Conservation (phyloP, 2,888 invertebrate species). For the Amphipyra berbera region DNA sequence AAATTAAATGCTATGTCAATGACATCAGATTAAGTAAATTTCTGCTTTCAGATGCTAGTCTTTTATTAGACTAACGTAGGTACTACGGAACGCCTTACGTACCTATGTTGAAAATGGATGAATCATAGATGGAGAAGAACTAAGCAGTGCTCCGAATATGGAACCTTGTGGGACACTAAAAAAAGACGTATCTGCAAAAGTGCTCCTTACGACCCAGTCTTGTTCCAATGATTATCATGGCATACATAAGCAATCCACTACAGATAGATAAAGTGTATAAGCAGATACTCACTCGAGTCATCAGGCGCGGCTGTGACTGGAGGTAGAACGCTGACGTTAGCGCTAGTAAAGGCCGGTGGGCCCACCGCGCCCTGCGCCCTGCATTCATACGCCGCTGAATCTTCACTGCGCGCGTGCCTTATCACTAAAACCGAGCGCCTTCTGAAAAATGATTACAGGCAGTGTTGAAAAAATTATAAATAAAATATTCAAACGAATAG, state of each 20-base stretch:
- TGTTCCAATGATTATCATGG: too few relatives aligned
- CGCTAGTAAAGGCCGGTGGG: constrained; percentile 88
- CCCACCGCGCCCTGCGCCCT: constrained; percentile 93
- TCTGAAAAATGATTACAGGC: constrained; percentile 84
- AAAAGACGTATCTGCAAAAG: too few relatives aligned
- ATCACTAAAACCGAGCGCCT: constrained; percentile 96
- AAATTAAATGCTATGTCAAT: too few relatives aligned
- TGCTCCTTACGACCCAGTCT: too few relatives aligned
- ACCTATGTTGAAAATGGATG: too few relatives aligned
- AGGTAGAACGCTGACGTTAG: constrained; percentile 87
- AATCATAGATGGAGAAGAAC: too few relatives aligned
- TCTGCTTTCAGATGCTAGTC: too few relatives aligned
- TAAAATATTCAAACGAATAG: too few relatives aligned
- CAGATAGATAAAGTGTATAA: not conserved
- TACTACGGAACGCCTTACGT: too few relatives aligned
- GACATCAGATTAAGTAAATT: too few relatives aligned
- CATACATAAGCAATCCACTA: too few relatives aligned
- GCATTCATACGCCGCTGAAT: constrained; percentile 95
- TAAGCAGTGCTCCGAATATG: not conserved
- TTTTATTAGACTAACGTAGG: too few relatives aligned
- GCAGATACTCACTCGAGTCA: constrained; percentile 81
- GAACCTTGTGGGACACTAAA: not conserved
- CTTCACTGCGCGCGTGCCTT: constrained; percentile 92
- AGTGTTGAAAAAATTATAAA: not conserved
- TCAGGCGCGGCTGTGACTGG: constrained; percentile 83